Conservation (phyloP, 2,797 vertebrate genomes). For the Capromys pilorides region DNA sequence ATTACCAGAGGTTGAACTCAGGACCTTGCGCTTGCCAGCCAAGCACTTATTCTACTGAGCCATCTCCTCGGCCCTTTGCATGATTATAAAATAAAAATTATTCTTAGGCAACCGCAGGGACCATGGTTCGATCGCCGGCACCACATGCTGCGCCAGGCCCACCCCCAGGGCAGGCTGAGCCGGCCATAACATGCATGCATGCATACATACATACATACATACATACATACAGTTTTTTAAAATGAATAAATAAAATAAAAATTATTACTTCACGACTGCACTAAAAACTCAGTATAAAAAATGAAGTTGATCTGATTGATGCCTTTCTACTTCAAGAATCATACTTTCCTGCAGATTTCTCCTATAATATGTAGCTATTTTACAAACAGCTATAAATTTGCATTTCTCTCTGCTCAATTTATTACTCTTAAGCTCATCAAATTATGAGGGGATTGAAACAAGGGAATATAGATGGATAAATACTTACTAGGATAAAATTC, state of each 20-base stretch:
- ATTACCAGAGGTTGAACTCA: no score
- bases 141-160: no score
- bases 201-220: no score
- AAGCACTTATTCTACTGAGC: no score
- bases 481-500: neutral
- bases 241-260: constrained; percentile 38
- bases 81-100: constrained; percentile 52
- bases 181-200: no score
- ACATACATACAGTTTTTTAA: no score
- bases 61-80: neutral
- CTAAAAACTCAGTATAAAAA: constrained; percentile 43
- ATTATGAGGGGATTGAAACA: constrained; percentile 25
- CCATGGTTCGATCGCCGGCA: no score
- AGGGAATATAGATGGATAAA: constrained; percentile 21
- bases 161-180: no score
- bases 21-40: no score
- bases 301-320: constrained; percentile 33
- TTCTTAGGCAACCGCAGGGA: neutral
- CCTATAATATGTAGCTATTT: neutral
- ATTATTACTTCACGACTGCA: constrained; percentile 24
- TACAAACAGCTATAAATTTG: neutral
- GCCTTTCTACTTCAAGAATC: constrained; percentile 41
- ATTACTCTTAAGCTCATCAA: constrained; percentile 13
- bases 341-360: neutral
- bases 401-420: constrained; percentile 33